These are phyloP conservation scores for Perca flavescens DNA, from an alignment of 2,113 vertebrate species.

Conservation along the genomic window DNA sequence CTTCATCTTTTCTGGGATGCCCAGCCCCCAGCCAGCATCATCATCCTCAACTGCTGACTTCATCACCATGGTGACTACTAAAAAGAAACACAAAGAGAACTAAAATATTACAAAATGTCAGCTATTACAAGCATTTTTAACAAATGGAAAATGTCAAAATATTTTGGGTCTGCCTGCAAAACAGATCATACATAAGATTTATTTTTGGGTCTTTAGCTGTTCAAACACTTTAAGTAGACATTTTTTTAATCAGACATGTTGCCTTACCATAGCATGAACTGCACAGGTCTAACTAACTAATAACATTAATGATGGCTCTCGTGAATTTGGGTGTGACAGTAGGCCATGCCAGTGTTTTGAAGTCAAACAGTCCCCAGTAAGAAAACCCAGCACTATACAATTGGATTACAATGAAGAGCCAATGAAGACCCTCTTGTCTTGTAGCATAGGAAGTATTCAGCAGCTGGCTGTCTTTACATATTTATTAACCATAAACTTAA, in stretches of 20 bases:
- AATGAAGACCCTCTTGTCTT: not conserved
- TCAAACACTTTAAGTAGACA: not conserved
- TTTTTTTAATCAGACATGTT: not conserved
- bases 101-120: conserved; percentile 13
- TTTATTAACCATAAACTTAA: not conserved
- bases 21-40: conserved; percentile 94
- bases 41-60: conserved; percentile 95
- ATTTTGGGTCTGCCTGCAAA: not conserved
- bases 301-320: not conserved
- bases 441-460: not conserved
- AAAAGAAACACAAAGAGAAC: conserved; percentile 15
- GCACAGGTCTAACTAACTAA: not conserved
- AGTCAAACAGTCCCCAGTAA: not conserved
- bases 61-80: conserved; percentile 91
- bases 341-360: not conserved
- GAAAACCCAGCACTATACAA: not conserved
- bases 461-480: not conserved
- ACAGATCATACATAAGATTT: not conserved
- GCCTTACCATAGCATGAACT: not conserved
- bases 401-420: not conserved
- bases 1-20: conserved; percentile 95
- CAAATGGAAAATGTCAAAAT: not conserved
- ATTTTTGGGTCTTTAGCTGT: not conserved
- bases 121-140: not conserved
- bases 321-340: not conserved